Percentiles rank a stretch among this genome's conserved stretches.
Conservation (phyloP, 1,140 invertebrate genomes). For the Lordiphosa stackelbergi region DNA sequence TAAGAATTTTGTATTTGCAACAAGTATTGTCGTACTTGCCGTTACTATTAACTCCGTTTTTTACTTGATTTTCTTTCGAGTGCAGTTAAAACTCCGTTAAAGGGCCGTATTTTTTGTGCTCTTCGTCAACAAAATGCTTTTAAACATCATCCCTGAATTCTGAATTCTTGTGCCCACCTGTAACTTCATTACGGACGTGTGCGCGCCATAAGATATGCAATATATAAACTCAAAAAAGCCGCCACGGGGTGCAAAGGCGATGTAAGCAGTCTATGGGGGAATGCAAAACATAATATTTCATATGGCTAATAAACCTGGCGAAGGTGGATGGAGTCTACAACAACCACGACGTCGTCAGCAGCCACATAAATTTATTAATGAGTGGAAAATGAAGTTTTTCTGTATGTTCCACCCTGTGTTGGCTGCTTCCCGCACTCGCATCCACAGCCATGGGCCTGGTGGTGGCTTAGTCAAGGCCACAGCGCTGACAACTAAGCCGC, state of each 20-base stretch:
- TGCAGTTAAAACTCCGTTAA: too few relatives aligned
- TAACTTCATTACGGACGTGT: conserved; percentile 63
- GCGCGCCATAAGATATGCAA: conserved; percentile 53
- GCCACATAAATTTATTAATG: conserved; percentile 73
- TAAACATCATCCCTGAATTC: background rate
- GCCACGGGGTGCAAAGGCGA: conserved; percentile 16
- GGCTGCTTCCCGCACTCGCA: background rate
- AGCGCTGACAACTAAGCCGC: conserved; percentile 35
- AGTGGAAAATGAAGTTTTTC: conserved; percentile 68
- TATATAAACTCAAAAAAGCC: conserved; percentile 48
- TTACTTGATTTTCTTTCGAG: too few relatives aligned
- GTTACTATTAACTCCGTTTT: too few relatives aligned
- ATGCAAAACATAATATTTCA: conserved; percentile 64
- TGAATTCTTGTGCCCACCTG: conserved; percentile 40
- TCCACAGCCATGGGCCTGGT: background rate
- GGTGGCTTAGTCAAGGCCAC: conserved; percentile 47
- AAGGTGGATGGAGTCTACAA: conserved; percentile 28
- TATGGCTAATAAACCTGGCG: conserved; percentile 64
- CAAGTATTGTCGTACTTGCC: too few relatives aligned
- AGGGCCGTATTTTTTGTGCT: too few relatives aligned
- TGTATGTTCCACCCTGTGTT: conserved; percentile 10
- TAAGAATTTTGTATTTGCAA: too few relatives aligned
- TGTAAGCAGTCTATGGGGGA: conserved; percentile 20
- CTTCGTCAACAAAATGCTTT: conserved; percentile 3
- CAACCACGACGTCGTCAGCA: conserved; percentile 17